Conservation (phyloP, 2,888 invertebrate genomes). For the Copidosoma aretas region DNA sequence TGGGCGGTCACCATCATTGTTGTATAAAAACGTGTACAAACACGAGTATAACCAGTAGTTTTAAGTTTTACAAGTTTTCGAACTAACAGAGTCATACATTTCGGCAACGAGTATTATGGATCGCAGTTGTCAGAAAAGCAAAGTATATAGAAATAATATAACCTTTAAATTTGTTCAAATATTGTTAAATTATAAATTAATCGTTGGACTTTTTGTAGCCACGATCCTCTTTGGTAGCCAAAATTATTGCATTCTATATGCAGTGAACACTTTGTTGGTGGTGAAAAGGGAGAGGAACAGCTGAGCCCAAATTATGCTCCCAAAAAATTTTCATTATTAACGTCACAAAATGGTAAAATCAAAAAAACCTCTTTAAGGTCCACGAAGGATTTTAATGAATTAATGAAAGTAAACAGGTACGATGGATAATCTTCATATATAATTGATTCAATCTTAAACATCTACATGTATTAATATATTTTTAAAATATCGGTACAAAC, state of each 20-base stretch:
- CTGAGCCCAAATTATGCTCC: not conserved
- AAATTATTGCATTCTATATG: not conserved
- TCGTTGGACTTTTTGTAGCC: not conserved
- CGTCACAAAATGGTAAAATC: too few species aligned
- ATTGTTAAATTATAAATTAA: not conserved
- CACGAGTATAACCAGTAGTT: not conserved
- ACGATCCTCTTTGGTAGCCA: constrained; percentile 9
- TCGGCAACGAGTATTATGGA: not conserved
- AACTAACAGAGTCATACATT: not conserved
- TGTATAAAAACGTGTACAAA: constrained; percentile 1
- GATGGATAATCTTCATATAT: too few species aligned
- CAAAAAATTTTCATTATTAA: too few species aligned
- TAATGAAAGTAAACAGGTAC: too few species aligned
- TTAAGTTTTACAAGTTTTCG: not conserved
- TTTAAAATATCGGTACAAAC: too few species aligned
- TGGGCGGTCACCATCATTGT: not conserved
- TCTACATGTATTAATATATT: too few species aligned
- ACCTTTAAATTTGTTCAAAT: too few species aligned
- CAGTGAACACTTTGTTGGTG: constrained; percentile 12
- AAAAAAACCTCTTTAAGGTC: too few species aligned
- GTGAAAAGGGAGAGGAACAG: not conserved
- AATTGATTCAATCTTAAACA: too few species aligned
- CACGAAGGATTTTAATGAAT: too few species aligned
- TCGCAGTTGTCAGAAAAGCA: not conserved
- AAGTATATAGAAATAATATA: not conserved